These are phyloP conservation scores for Raja brachyura DNA, from an alignment of 2,113 vertebrate genomes.

Conservation along the genomic window DNA sequence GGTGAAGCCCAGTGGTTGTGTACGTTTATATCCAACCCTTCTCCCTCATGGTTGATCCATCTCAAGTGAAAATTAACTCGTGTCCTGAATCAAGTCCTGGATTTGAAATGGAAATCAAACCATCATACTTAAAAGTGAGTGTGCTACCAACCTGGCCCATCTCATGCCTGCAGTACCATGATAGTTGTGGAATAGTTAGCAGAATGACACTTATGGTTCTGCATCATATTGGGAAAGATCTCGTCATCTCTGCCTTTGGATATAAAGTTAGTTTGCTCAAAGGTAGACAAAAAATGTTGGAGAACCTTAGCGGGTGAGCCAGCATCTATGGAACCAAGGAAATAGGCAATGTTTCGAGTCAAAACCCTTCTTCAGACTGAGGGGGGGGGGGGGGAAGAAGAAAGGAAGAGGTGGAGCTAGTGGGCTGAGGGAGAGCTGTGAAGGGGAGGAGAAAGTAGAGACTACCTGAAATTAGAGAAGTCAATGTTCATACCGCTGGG, in stretches of 20 bases:
- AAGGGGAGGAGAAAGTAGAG: no score
- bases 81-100: neutral
- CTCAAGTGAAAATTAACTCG: neutral
- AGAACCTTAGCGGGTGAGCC: no score
- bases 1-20: neutral
- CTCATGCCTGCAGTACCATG: neutral
- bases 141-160: neutral
- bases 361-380: no score
- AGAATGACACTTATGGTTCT: neutral
- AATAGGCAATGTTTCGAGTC: no score
- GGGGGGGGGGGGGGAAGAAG: no score
- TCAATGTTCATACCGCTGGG: no score
- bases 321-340: no score
- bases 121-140: neutral
- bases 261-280: no score
- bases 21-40: neutral
- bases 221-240: neutral
- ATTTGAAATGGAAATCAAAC: neutral
- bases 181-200: neutral
- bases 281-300: no score
- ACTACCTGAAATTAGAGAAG: no score
- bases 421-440: no score
- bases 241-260: neutral
- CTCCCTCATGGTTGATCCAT: neutral
- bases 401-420: no score